These are phyloP conservation scores for Melanostoma scalare DNA, from an alignment of 2,888 invertebrate genomes.

Conservation along the genomic window DNA sequence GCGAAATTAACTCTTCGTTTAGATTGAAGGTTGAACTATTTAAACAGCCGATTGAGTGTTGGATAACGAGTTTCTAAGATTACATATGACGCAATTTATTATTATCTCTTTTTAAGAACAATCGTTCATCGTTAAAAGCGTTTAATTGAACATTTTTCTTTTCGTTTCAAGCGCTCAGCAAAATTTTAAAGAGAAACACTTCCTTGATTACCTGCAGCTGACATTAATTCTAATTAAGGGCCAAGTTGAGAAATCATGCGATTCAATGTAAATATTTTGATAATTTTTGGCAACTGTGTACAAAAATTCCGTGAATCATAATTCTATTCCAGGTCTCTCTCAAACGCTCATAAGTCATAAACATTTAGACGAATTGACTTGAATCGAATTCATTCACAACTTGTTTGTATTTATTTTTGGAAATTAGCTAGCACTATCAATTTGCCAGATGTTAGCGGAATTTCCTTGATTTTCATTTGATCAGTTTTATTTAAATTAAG, in stretches of 20 bases:
- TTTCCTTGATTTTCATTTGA: constrained; percentile 14
- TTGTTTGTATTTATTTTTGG: constrained; percentile 14
- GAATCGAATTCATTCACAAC: constrained; percentile 8
- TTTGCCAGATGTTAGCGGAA: constrained; percentile 39
- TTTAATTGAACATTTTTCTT: too few species aligned
- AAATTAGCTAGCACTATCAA: constrained; percentile 20
- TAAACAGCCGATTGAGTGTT: constrained; percentile 2
- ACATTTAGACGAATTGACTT: not conserved
- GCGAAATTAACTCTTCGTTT: not conserved
- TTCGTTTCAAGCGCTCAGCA: too few species aligned
- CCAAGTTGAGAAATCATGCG: too few species aligned
- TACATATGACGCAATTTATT: not conserved
- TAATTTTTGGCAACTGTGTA: too few species aligned
- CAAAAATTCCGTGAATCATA: too few species aligned
- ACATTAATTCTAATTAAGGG: too few species aligned
- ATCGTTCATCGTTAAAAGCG: too few species aligned
- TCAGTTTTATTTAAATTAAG: constrained; percentile 23
- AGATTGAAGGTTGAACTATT: not conserved
- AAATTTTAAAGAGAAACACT: too few species aligned
- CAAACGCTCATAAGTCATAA: not conserved
- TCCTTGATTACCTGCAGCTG: too few species aligned
- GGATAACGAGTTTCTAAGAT: not conserved
- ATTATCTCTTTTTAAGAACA: not conserved
- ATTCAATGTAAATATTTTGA: too few species aligned
- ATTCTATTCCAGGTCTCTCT: too few species aligned